Conservation (phyloP, 2,888 invertebrate species). For the Embidobia sp. region DNA sequence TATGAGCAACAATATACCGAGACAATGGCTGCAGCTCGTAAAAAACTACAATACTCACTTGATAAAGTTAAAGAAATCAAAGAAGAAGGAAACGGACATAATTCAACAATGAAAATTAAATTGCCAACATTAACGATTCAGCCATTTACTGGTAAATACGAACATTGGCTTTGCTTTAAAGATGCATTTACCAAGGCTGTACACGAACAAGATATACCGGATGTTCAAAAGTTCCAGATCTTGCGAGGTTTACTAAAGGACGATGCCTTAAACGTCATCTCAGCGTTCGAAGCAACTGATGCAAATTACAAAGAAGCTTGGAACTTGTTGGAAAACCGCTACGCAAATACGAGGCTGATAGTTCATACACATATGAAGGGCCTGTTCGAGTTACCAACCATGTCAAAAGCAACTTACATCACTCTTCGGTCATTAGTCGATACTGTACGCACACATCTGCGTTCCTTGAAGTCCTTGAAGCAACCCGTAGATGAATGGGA, state of each 20-base stretch:
- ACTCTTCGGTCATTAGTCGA: conserved; percentile 1
- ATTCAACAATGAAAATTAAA: conserved; percentile 1
- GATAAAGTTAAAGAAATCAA: too few species aligned
- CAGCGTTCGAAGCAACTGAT: conserved; percentile 6
- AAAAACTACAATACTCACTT: not conserved
- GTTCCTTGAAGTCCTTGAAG: conserved; percentile 8
- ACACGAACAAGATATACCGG: not conserved
- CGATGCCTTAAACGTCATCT: not conserved
- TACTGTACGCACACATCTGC: not conserved
- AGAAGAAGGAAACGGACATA: not conserved
- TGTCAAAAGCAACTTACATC: conserved; percentile 4
- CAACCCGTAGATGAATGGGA: conserved; percentile 9
- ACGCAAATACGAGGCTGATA: conserved; percentile 7
- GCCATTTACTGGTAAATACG: conserved; percentile 6
- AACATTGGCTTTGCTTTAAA: conserved; percentile 2
- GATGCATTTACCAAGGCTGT: not conserved
- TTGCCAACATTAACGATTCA: conserved; percentile 10
- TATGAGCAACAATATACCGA: conserved; percentile 2
- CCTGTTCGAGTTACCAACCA: not conserved
- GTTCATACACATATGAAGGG: conserved; percentile 12
- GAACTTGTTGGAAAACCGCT: conserved; percentile 7
- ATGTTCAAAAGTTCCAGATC: conserved; percentile 1
- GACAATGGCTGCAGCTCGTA: not conserved
- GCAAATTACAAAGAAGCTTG: conserved; percentile 17
- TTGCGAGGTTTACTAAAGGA: not conserved